Base-by-base conservation (phyloP, 1,140 invertebrate genomes). In the Brachionus sp. region DNA sequence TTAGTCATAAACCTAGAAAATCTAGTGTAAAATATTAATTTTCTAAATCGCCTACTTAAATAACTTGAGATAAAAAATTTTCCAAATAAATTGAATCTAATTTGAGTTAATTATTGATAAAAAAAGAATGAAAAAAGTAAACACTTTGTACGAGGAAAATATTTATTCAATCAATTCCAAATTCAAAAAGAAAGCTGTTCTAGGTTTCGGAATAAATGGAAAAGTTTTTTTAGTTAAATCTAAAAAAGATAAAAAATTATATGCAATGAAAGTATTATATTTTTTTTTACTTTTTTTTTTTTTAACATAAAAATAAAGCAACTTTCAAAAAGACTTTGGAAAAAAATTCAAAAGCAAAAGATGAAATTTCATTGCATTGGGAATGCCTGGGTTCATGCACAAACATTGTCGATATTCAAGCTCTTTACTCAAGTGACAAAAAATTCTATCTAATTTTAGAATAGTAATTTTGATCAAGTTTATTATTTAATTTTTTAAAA, bases 321-420 rank as follows among this genome's bases (percentile, higher is more conserved):
- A n/a, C n/a, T n/a, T 33, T 33, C 0, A 29, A 4, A 68, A 57
- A 78, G 37, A 12, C 29, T n/a, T 64, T 78, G 77, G n/a, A 19
- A 57, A 53, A 82, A 89, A 96, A 92, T 86, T 90, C 92, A 2
- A 98, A 98, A 90, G 94, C 96, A 0, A 90, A 95, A 84, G 90
- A 96, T 82, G 97, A 99, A 90, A 95, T 98, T 2, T 95, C 97
- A 85, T 90, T 99, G 13, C 97, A 99, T 88, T 97, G 95, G 93
- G 92, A 93, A 87, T 95, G 94, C 0, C 12, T 68, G 64, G 64
- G 29, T 29, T n/a, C 23, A n/a, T 68, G 64, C 29, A 13, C 64
- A 13, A 29, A 68, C n/a, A 68, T 68, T 86, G 62, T 16, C 85
- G 94, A 93, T 92, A 93, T 29, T 97, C 95, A 87, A 92, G 92